These are phyloP conservation scores for Drosophila phalerata DNA, from an alignment of 2,888 invertebrate genomes.

Conservation along the genomic window DNA sequence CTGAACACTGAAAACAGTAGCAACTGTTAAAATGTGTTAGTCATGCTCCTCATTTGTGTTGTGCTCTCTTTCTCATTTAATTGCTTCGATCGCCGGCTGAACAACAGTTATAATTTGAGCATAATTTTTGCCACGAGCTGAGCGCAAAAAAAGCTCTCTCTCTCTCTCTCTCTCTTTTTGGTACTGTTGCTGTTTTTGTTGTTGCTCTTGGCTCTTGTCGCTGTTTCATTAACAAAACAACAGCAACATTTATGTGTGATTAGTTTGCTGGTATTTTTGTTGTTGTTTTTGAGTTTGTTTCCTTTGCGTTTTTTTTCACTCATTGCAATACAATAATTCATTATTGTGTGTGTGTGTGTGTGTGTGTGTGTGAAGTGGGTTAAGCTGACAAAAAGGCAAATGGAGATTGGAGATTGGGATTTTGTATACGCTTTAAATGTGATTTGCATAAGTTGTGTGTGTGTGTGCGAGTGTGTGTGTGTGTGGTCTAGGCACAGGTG, in stretches of 20 bases:
- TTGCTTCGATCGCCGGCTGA: conserved; percentile 74
- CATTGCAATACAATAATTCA: conserved; percentile 63
- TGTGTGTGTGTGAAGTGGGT: conserved; percentile 74
- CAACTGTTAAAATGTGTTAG: conserved; percentile 54
- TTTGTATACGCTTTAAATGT: conserved; percentile 56
- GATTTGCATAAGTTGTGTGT: conserved; percentile 72
- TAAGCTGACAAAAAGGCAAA: conserved; percentile 67
- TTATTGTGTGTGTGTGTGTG: conserved; percentile 34
- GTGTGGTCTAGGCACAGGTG: conserved; percentile 65
- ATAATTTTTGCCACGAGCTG: conserved; percentile 47
- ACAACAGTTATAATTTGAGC: conserved; percentile 77
- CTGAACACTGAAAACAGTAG: conserved; percentile 31
- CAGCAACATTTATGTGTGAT: conserved; percentile 73
- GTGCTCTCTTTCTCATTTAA: conserved; percentile 48
- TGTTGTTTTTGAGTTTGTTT: conserved; percentile 40
- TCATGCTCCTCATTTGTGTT: conserved; percentile 49
- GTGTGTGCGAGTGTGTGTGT: conserved; percentile 15
- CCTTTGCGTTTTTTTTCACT: conserved; percentile 46
- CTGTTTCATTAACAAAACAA: conserved; percentile 77
- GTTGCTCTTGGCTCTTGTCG: conserved; percentile 35
- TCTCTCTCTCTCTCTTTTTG: conserved; percentile 6
- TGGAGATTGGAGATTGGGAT: conserved; percentile 59
- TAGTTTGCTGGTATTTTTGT: conserved; percentile 50
- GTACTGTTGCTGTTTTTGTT: conserved; percentile 19
- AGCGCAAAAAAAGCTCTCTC: conserved; percentile 35